A percentile compares a stretch with the other conserved stretches of the same genome.
phyloP scores from a whole-genome alignment of 2,888 invertebrate genomes.

The Melanotus villosus region DNA sequence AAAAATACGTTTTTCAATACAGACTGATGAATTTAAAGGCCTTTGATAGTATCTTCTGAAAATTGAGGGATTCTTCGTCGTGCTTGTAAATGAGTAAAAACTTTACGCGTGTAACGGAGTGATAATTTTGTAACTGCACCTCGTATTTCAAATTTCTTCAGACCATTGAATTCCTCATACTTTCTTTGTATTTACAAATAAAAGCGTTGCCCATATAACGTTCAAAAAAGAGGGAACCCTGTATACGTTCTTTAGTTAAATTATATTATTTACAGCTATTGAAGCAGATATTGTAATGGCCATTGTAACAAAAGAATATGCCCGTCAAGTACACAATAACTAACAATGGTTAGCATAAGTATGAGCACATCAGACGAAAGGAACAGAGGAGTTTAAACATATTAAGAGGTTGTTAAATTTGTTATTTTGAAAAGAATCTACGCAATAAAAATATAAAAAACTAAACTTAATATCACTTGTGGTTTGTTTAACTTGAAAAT shows the following conservation, averaged over 20 bases:
- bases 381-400: background rate
- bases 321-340: slow-evolving; percentile 9
- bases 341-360: background rate
- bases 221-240: no score
- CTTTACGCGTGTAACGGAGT: slow-evolving; percentile 14
- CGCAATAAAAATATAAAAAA: no score
- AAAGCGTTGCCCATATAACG: no score
- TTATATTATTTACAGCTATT: slow-evolving; percentile 16
- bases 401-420: slow-evolving; percentile 2
- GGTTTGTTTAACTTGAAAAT: no score
- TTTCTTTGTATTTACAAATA: no score
- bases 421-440: background rate
- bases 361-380: background rate
- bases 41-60: background rate
- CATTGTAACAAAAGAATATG: background rate
- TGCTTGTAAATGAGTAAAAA: slow-evolving; percentile 8
- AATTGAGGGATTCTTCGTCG: slow-evolving; percentile 6
- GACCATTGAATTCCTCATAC: no score
- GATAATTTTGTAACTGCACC: no score
- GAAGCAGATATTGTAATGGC: background rate
- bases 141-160: no score
- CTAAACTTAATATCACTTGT: no score
- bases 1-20: background rate
- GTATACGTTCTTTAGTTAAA: background rate
- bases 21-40: no score